phyloP scores from a whole-genome alignment of 1,140 invertebrate species.

The Drosophila nebulosa region DNA sequence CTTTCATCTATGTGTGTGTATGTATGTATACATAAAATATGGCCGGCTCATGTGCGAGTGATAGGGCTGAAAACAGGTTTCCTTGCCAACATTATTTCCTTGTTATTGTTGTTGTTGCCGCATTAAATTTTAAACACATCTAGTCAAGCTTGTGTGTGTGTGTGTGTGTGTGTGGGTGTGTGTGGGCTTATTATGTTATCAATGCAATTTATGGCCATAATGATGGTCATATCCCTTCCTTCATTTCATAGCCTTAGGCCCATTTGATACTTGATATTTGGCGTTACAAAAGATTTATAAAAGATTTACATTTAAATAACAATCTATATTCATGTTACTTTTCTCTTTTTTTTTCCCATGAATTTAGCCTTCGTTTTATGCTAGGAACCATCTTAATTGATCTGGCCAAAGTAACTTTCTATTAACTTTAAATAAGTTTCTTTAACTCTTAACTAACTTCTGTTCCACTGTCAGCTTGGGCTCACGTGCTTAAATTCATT shows the following conservation, averaged over 20 bases:
- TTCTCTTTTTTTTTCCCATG: background rate
- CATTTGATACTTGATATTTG: background rate
- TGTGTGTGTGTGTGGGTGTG: background rate
- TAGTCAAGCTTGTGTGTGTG: background rate
- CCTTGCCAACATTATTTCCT: background rate
- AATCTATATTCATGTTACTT: background rate
- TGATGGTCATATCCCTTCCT: background rate
- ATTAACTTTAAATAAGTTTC: conserved; percentile 18
- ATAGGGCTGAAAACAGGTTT: conserved; percentile 5
- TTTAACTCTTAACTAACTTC: background rate
- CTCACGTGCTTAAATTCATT: background rate
- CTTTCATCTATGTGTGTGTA: background rate
- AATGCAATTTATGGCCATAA: conserved; percentile 3
- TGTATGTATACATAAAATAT: background rate
- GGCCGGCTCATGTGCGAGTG: conserved; percentile 12
- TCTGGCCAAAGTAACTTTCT: conserved; percentile 16
- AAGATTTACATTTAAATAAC: background rate
- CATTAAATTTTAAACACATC: conserved; percentile 16
- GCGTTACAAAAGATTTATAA: background rate
- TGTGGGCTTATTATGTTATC: conserved; percentile 8
- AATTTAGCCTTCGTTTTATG: too few relatives aligned
- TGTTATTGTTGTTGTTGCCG: background rate
- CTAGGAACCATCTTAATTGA: conserved; percentile 38
- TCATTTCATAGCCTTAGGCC: background rate
- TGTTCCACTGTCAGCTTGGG: background rate